Base-by-base conservation (phyloP, 2,797 vertebrate species). In the Rhinophrynus dorsalis region DNA sequence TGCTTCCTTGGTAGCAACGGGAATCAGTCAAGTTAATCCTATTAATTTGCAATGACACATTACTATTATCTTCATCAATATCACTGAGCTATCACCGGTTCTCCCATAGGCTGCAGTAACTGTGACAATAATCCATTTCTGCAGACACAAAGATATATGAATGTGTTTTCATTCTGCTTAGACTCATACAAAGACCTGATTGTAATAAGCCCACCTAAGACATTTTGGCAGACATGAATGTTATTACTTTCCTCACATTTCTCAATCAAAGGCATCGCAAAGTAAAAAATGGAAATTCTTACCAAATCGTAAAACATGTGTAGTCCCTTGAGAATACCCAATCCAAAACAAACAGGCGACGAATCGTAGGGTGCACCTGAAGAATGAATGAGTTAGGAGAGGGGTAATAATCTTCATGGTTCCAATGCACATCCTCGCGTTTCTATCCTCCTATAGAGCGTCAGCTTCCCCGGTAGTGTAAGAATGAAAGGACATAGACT, bases 281-380 rank as follows among this genome's bases (percentile, higher is more conserved):
- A 78, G 75, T 59, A 65, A 68, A 26, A 56, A 35, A 56, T 27
- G 5, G 79, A 63, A 77, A 74, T 78, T 88, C 97, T 99, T 94
- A 99, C 97, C 97, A 75, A 99, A 98, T 94, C 97, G 93, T 83
- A 99, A 76, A 61, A 99, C 97, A 85, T 99, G 95, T 75, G 97
- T 96, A 86, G 97, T 99, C 90, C 94, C 95, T 81, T 91, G 92
- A 81, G 91, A 93, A 91, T 90, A 94, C 90, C 95, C 95, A 92
- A 95, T 93, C 89, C 92, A 94, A 88, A 95, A 87, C 77, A 94
- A 85, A 52, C 94, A 92, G 88, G 95, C 87, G 57, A 94, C 87
- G 75, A 95, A 89, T 90, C 90, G 88, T 85, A 89, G 68, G 83
- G 81, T 87, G 90, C 90, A 88, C 90, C 90, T 90, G 89, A 93